Evolutionary conservation across 92 coral and sea anemone genomes (phyloP).

Genomic region (Ricordea florida): DNA sequence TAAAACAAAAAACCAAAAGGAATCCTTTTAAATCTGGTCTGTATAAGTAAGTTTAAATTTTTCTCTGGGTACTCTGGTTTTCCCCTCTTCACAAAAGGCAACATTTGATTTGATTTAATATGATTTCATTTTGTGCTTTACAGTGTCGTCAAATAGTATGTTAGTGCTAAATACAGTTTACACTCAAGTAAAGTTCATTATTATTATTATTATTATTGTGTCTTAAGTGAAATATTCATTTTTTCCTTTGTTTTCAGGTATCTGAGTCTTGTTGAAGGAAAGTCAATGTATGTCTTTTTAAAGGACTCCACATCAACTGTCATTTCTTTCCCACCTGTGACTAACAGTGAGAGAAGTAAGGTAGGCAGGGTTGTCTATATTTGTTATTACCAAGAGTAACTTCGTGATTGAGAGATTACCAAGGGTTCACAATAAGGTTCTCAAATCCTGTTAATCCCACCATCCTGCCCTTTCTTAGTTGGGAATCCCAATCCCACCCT

Average conservation of each 20-base stretch:
- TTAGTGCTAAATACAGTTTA: no score
- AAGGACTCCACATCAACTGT: slow-evolving; percentile 57
- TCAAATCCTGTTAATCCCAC: background rate
- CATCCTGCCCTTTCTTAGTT: no score
- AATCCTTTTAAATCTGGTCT: slow-evolving; percentile 86
- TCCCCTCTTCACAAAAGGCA: no score
- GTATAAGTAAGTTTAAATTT: slow-evolving; percentile 91
- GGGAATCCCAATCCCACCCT: no score
- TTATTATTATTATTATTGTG: no score
- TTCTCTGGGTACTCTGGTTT: no score
- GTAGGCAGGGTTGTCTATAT: slow-evolving; percentile 10
- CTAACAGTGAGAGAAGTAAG: slow-evolving; percentile 96
- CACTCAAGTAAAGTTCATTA: no score
- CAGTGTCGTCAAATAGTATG: no score
- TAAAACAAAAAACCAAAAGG: slow-evolving; percentile 84
- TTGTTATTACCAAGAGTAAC: background rate
- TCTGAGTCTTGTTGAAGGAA: slow-evolving; percentile 79
- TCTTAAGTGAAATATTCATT: background rate
- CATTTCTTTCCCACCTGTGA: slow-evolving; percentile 89
- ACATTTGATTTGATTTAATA: no score
- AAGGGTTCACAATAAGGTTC: background rate
- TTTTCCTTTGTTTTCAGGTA: slow-evolving; percentile 45
- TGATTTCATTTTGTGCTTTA: no score
- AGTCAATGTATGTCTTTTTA: slow-evolving; percentile 61
- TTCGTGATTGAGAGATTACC: background rate